A percentile compares a stretch with the other conserved stretches of the same genome.
Conservation (phyloP, 2,797 vertebrate genomes). For the Poecilia wingei region DNA sequence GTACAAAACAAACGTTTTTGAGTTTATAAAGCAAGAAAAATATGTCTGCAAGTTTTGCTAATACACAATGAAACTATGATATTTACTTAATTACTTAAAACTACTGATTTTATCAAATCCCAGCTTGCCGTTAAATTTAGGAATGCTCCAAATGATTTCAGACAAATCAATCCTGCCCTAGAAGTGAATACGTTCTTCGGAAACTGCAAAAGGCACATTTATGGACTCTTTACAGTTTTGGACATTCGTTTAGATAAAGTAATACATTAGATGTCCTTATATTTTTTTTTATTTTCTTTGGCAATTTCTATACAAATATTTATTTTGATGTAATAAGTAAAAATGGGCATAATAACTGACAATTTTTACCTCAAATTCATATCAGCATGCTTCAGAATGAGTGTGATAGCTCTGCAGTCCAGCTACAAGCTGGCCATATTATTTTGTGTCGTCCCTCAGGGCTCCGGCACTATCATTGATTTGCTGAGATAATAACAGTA, state of each 20-base stretch:
- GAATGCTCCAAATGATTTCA: neutral
- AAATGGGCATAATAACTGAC: neutral
- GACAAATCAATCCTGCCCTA: neutral
- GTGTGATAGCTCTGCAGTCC: constrained; percentile 23
- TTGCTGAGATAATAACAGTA: constrained; percentile 78
- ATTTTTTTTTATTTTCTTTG: neutral
- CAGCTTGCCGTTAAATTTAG: neutral
- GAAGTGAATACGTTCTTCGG: neutral
- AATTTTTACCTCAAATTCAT: neutral
- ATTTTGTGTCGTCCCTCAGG: constrained; percentile 35
- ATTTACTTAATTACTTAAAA: neutral
- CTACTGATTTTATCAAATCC: neutral
- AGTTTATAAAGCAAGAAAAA: neutral
- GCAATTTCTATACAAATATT: neutral
- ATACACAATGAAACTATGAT: neutral
- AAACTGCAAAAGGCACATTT: neutral
- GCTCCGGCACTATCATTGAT: constrained; percentile 68
- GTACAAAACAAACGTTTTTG: neutral
- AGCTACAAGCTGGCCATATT: constrained; percentile 25
- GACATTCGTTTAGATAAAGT: neutral
- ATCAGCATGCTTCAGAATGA: constrained; percentile 6
- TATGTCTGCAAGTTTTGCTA: neutral
- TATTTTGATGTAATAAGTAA: neutral
- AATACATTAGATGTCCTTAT: neutral
- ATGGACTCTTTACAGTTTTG: neutral